phyloP scores from a whole-genome alignment of 1,140 invertebrate species.

The Hormaphis cornu region DNA sequence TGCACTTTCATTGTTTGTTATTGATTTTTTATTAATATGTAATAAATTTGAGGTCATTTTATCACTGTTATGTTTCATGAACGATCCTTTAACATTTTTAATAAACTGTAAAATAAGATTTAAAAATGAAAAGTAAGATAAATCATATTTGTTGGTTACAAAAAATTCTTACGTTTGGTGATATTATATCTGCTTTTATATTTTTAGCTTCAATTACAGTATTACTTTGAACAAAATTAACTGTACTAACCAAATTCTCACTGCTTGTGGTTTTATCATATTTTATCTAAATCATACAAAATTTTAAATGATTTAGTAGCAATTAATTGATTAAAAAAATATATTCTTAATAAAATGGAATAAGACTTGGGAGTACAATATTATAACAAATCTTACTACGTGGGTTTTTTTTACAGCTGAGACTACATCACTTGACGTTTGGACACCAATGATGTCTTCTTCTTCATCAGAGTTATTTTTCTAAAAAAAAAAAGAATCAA shows the following conservation, averaged over 20 bases:
- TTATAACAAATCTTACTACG: background rate
- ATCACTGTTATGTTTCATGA: background rate
- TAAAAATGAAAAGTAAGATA: background rate
- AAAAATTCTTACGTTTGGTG: background rate
- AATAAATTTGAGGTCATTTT: background rate
- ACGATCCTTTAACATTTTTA: slow-evolving; percentile 8
- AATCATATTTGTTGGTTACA: background rate
- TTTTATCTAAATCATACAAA: background rate
- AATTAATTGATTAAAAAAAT: background rate
- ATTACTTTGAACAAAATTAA: background rate
- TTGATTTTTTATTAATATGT: background rate
- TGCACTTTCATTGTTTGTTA: background rate
- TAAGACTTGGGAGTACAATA: background rate
- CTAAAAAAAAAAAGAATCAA: background rate
- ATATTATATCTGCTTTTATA: background rate
- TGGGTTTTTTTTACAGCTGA: background rate
- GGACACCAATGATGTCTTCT: background rate
- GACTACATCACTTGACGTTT: background rate
- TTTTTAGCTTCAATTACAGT: background rate
- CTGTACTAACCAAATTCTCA: background rate
- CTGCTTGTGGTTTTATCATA: background rate
- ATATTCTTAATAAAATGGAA: no score
- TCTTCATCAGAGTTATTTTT: slow-evolving; percentile 5
- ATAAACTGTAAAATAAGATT: background rate
- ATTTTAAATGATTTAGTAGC: background rate